Evolutionary conservation across 2,797 vertebrate species (phyloP).

Genomic region (Poeciliopsis infans): DNA sequence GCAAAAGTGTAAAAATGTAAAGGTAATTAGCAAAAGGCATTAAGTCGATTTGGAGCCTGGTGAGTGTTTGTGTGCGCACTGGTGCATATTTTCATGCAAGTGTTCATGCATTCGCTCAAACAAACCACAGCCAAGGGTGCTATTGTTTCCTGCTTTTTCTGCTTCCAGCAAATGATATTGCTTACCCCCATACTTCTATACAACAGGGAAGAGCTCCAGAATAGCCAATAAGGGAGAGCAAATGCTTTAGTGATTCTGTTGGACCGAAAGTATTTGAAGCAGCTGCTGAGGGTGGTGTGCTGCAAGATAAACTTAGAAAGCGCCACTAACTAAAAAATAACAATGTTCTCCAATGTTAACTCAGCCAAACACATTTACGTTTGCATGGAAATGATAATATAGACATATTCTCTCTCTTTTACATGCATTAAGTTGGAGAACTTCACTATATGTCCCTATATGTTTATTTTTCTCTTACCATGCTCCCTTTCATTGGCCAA

Average conservation of each 20-base stretch:
- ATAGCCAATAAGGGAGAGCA: conserved; percentile 10
- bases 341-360: neutral
- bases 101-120: conserved; percentile 20
- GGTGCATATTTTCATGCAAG: conserved; percentile 40
- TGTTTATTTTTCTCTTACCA: neutral
- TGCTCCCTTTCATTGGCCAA: neutral
- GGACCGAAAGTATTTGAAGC: neutral
- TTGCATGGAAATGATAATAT: neutral
- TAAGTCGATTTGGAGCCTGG: conserved; percentile 56
- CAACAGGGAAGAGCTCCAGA: conserved; percentile 20
- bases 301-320: conserved; percentile 8
- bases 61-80: conserved; percentile 35
- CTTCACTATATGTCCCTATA: no score
- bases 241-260: neutral
- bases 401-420: neutral
- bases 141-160: conserved; percentile 31
- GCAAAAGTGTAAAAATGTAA: conserved; percentile 71
- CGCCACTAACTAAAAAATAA: conserved; percentile 5
- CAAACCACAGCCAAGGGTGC: conserved; percentile 51
- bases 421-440: neutral
- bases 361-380: neutral
- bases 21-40: conserved; percentile 69
- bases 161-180: conserved; percentile 36
- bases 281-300: neutral
- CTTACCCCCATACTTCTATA: conserved; percentile 15